Base-by-base conservation (phyloP, 2,888 invertebrate species). In the Copidosoma aretas region DNA sequence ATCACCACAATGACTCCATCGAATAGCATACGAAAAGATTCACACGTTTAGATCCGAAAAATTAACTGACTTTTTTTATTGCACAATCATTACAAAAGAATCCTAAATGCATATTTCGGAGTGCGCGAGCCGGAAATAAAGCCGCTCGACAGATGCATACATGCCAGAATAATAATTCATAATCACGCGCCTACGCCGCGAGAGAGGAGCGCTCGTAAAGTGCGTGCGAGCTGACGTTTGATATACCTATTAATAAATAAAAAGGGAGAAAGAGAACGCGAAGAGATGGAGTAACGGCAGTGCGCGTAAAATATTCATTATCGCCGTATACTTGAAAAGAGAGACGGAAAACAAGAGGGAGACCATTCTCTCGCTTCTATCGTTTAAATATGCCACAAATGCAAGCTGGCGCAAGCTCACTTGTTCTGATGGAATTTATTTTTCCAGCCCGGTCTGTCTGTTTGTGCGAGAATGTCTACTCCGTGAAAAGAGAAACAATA, bases 341-440 rank as follows among this genome's bases (percentile, higher is more conserved):
- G 8, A 32, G 32, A 32, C 32, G 32, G 3, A 32, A 8, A 32
- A 32, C 32, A 5, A 2, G 43, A 46, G 43, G 12, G 43, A 46
- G 12, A 15, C 62, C 58, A 68, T 64, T 64, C 70, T 72, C 43
- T 15, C 17, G 41, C 14, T 10, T 17, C 8, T 46, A 46, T 15
- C 12, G 17, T 46, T 10, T 41, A 41, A 10, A 14, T 41, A 41
- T 41, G 14, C 41, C 41, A 41, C 64, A 72, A 71, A 74, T 67
- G 68, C 68, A 73, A 74, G 75, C 75, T 74, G 73, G 71, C 70
- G 70, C 71, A 73, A 73, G 74, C 74, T 73, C 73, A 73, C 68
- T 68, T 72, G 68, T 75, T 73, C 74, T 74, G n/a, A n/a, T n/a
- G 73, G 70, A 72, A 72, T 71, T 71, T 70, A 73, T 69, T 71